phyloP scores from a whole-genome alignment of 2,113 vertebrate species.

The Dascyllus trimaculatus region DNA sequence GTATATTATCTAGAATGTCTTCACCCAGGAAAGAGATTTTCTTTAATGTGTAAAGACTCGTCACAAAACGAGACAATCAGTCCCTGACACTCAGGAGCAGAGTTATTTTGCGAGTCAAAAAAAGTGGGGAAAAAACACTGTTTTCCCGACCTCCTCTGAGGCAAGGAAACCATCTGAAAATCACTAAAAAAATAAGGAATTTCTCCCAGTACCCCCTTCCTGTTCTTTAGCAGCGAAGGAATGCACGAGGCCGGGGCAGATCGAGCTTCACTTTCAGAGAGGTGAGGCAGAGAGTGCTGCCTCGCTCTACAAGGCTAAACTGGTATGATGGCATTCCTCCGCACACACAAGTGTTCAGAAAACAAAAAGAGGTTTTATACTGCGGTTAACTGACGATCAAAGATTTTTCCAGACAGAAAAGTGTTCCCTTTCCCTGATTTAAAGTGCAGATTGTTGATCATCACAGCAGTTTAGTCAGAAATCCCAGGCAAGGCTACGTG shows the following conservation, averaged over 20 bases:
- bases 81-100: not conserved
- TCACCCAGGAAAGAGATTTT: not conserved
- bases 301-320: constrained; percentile 55
- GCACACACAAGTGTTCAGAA: constrained; percentile 44
- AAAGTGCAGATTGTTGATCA: constrained; percentile 26
- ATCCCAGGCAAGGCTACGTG: constrained; percentile 10
- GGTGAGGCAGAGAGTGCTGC: constrained; percentile 51
- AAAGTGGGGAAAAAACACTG: constrained; percentile 25
- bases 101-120: constrained; percentile 10
- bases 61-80: constrained; percentile 6
- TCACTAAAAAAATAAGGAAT: constrained; percentile 64
- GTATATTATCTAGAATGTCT: not conserved
- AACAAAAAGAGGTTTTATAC: constrained; percentile 58
- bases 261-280: constrained; percentile 60
- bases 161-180: constrained; percentile 49
- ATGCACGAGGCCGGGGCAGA: constrained; percentile 67
- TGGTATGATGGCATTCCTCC: constrained; percentile 76
- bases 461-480: constrained; percentile 37
- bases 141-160: constrained; percentile 44
- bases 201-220: constrained; percentile 58
- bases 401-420: constrained; percentile 57
- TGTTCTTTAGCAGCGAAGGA: constrained; percentile 55
- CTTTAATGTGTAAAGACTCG: constrained; percentile 3
- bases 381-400: constrained; percentile 15
- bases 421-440: constrained; percentile 45